Evolutionary conservation across 2,113 vertebrate genomes (phyloP), one percentile per base, ranked within the genome.

Genomic region (Protobothrops flavoviridis): DNA sequence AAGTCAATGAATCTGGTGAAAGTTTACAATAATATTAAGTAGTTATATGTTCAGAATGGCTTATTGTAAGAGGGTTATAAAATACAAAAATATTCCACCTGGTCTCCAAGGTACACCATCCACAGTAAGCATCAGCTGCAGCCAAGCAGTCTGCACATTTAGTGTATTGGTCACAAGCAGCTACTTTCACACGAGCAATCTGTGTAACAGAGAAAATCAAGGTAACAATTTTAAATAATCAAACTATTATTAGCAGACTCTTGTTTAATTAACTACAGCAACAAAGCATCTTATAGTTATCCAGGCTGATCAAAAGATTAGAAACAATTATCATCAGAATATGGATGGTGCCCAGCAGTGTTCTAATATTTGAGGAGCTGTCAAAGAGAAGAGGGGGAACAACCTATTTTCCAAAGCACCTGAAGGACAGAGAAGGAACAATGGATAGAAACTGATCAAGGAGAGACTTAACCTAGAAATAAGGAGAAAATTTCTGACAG

Each of bases 31-130:
- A 85, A 86, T 33, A 53, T 48, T 59, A 33, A 24, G 33, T 23
- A 50, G 52, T 24, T 59, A 85, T 86, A 29, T 86, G 20, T 48
- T 21, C 74, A 59, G 20, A 43, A 1, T 0, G 0, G 20, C 21
- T 0, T 74, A 56, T 45, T 20, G 3, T 15, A 12, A 11, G 88
- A 0, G 0, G 29, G 12, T 15, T 26, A 0, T 0, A 0, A 0
- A 56, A 39, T 7, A 48, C 0, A 0, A 24, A 33, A 21, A 2
- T 43, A 9, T 52, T 95, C 93, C 97, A 99, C 99, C 99, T 98
- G 55, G 98, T 99, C 97, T 99, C 99, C 97, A 99, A 98, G 0
- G 99, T 98, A 24, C 99, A 99, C 99, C 99, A 99, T 85, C 99
- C 99, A 0, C 99, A 99, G 97, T 99, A 98, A 89, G 99, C 98